Conservation (phyloP, 2,797 vertebrate genomes). For the Tinamus major region DNA sequence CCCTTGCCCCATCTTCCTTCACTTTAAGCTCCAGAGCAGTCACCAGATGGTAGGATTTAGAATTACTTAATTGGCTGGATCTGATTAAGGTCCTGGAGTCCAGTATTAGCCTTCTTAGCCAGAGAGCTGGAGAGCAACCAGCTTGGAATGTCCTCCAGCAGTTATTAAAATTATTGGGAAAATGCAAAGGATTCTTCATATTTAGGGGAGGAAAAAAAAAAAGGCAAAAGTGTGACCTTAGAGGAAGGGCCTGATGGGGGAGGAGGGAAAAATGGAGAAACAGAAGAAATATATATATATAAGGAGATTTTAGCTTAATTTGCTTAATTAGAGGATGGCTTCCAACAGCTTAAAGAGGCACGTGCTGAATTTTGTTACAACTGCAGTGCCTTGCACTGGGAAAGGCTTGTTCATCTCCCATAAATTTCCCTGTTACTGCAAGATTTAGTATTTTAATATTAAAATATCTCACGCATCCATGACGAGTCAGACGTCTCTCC, state of each 20-base stretch:
- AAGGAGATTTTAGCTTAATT: not conserved
- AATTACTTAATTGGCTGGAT: not conserved
- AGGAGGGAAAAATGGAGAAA: not conserved
- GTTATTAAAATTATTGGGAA: not conserved
- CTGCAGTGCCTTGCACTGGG: not conserved
- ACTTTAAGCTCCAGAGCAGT: not conserved
- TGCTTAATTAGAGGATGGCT: not conserved
- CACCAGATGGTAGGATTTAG: slow-evolving; percentile 39
- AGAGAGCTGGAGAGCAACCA: not conserved
- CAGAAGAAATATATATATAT: no score
- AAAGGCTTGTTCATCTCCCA: not conserved
- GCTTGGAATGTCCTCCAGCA: not conserved
- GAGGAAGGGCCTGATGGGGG: not conserved
- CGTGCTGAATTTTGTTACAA: rapidly evolving
- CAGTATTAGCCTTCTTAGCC: not conserved
- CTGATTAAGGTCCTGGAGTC: not conserved
- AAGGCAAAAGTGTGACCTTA: not conserved
- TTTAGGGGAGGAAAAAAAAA: not conserved
- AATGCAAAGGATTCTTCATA: not conserved
- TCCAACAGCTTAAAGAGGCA: not conserved
- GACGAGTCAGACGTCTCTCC: not conserved
- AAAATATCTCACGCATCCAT: not conserved
- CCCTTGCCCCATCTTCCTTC: not conserved
- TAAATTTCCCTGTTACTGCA: not conserved
- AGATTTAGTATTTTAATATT: no score